Base-by-base conservation (phyloP, 2,113 vertebrate species). In the rabbit (Oryctolagus cuniculus) region DNA sequence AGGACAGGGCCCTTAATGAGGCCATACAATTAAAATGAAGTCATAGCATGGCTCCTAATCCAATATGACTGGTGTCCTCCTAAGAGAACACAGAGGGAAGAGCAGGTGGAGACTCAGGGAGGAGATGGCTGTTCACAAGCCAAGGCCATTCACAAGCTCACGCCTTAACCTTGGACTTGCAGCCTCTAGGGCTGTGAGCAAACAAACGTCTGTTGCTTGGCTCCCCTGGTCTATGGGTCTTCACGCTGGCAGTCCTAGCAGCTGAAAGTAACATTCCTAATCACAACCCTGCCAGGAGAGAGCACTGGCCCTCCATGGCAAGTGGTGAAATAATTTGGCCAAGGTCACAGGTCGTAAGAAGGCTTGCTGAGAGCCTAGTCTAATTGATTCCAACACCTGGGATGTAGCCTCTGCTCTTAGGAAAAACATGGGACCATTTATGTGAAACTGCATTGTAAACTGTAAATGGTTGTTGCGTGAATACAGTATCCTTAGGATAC, bases 11-110 rank as follows among this genome's bases (percentile, higher is more conserved):
- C n/a, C 79, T 92, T 74, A 91, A 51, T 80, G 49, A 66, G 25
- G 29, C 34, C 31, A 70, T 80, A 93, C 72, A 70, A 84, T 89
- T 58, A 78, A 91, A 95, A 72, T 36, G n/a, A 90, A 25, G 29
- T 61, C 77, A 34, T 53, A 49, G 49, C 6, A 22, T 31, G 31
- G 29, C 21, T 9, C 16, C 49, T 38, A n/a, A 24, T 90, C 74
- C 36, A 53, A 8, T 12, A 19, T 5, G 13, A 38, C 82, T 77
- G 36, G 19, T 61, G n/a, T 70, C 55, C 53, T 87, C 19, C 29
- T 53, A 64, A 72, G 36, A 81, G 34, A 9, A 44, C 61, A 55
- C 17, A 69, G 44, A 77, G 0, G 19, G 16, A 70, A 66, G 25
- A 34, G 24, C 7, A 2, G 5, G 19, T 36, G 38, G 15, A 25